Evolutionary conservation across 1,140 invertebrate species (phyloP), one percentile per base, ranked within the genome.

Genomic region (Drosophila kanapiae): DNA sequence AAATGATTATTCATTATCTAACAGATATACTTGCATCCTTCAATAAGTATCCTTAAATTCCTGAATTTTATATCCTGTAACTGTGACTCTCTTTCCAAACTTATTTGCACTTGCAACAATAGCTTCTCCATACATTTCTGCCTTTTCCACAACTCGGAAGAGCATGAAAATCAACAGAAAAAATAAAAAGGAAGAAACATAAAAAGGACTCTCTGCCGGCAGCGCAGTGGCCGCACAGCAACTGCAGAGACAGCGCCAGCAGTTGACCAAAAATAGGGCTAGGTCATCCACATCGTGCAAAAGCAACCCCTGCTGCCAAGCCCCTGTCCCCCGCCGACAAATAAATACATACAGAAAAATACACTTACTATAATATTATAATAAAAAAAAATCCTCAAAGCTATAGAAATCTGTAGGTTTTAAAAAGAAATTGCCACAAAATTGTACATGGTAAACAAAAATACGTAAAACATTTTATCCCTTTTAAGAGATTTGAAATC

Each of bases 261-360:
- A 77, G 60, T 77, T 80, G 60, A 69, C 72, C 72, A 80, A 74
- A 87, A 87, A 84, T 87, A 87, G 84, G 84, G 84, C 84, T 87
- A 87, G 84, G 84, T 88, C 84, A 86, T 87, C 85, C 78, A 80
- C 62, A 71, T 40, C 37, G 71, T 63, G 47, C 2, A 31, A n/a
- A 56, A 33, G 42, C 35, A 38, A 29, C 45, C 31, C 29, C 29
- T 23, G 4, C 31, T 23, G 4, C 4, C 4, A n/a, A 4, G 7
- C 4, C 31, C 1, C 16, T 11, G 16, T 35, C 16, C 6, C 4
- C 4, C 31, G 23, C 1, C n/a, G n/a, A 59, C 7, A 58, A 40
- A 60, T 6, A 64, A 13, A 13, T 43, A 35, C 38, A 60, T 62
- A 42, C 31, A 43, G 4, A 60, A 14, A 74, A 48, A 56, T 14